Conservation (phyloP, 1,140 invertebrate species). For the Drosophila hydei region DNA sequence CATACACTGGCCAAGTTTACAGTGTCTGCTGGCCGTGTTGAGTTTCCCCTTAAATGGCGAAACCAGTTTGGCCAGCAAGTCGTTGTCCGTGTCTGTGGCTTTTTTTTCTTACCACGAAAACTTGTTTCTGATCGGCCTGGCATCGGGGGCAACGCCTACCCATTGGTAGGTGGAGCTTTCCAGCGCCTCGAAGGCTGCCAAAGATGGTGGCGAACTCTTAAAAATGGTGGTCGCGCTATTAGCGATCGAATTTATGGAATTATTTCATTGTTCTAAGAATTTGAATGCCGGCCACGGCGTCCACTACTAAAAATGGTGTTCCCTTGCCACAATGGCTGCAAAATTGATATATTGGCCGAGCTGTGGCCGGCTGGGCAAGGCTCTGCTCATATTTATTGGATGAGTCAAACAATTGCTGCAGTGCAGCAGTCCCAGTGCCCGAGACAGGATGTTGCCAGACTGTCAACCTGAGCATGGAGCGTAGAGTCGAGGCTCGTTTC, state of each 20-base stretch:
- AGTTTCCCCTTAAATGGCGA: constrained; percentile 45
- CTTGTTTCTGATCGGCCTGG: constrained; percentile 63
- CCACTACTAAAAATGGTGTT: constrained; percentile 55
- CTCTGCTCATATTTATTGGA: constrained; percentile 66
- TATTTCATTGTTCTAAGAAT: constrained; percentile 83
- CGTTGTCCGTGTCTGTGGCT: neutral
- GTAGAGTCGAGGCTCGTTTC: constrained; percentile 20
- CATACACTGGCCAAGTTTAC: constrained; percentile 51
- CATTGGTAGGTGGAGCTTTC: constrained; percentile 74
- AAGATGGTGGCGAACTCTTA: constrained; percentile 61
- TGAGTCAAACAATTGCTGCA: constrained; percentile 51
- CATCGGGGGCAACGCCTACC: constrained; percentile 58
- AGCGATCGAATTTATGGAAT: constrained; percentile 81
- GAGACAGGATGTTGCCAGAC: constrained; percentile 23
- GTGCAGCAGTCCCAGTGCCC: neutral
- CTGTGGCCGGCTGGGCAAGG: neutral
- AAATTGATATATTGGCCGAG: constrained; percentile 58
- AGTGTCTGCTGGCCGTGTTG: constrained; percentile 52
- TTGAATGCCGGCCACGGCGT: constrained; percentile 56
- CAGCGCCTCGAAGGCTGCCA: constrained; percentile 28
- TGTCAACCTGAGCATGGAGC: constrained; percentile 1
- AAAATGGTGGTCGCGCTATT: constrained; percentile 75
- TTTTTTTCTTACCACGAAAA: constrained; percentile 54
- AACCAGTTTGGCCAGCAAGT: constrained; percentile 69
- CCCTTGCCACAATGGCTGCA: constrained; percentile 58